A percentile compares a stretch with the other conserved stretches of the same genome.
These are phyloP conservation scores for Physocephala rufipes DNA, from an alignment of 2,888 invertebrate species.

Conservation along the genomic window DNA sequence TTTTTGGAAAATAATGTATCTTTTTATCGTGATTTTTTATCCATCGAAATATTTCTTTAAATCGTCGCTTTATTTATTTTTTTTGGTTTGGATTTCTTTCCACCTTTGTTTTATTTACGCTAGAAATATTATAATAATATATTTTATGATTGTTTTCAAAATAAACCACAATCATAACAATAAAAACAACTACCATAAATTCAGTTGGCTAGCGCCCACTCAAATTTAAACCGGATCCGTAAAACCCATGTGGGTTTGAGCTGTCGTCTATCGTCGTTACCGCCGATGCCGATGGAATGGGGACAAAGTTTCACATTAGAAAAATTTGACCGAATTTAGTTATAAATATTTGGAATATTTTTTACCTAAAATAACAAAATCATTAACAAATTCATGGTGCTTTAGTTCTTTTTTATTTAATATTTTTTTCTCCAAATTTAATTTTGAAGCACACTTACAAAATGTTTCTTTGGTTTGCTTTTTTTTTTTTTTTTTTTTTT, in stretches of 20 bases:
- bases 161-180: slow-evolving; percentile 1
- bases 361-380: slow-evolving; percentile 28
- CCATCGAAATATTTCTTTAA: background rate
- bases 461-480: background rate
- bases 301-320: background rate
- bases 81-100: slow-evolving; percentile 23
- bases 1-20: no score
- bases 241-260: slow-evolving; percentile 17
- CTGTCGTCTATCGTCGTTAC: background rate
- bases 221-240: slow-evolving; percentile 5
- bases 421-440: slow-evolving; percentile 35
- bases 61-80: slow-evolving; percentile 19
- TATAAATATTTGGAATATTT: slow-evolving; percentile 5
- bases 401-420: slow-evolving; percentile 1
- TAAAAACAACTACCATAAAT: background rate
- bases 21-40: background rate
- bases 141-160: slow-evolving; percentile 25
- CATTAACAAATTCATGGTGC: slow-evolving; percentile 17
- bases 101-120: background rate
- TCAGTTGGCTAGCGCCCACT: slow-evolving; percentile 18
- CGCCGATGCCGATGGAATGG: background rate
- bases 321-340: background rate
- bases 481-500: slow-evolving; percentile 10
- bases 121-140: slow-evolving; percentile 21
- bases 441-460: slow-evolving; percentile 9